Evolutionary conservation across 2,113 vertebrate genomes (phyloP).

Genomic region (Nyctereutes procyonoides): DNA sequence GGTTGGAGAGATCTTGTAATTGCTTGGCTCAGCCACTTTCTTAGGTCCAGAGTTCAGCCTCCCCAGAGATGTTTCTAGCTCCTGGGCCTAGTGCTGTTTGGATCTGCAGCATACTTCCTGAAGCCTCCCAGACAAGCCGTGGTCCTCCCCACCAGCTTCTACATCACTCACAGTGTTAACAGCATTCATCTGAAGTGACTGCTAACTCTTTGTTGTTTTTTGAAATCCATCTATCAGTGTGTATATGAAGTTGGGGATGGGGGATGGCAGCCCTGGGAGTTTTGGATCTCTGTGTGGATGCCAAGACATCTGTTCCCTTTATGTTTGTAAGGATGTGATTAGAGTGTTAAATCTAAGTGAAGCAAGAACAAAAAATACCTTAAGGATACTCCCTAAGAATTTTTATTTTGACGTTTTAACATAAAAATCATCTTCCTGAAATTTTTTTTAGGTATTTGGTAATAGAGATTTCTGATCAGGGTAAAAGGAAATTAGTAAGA

Average conservation of each 20-base stretch:
- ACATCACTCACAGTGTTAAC: neutral
- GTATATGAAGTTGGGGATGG: neutral
- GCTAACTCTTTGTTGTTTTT: neutral
- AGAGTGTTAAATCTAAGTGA: constrained; percentile 22
- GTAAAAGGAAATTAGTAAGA: constrained; percentile 39
- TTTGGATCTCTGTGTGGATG: neutral
- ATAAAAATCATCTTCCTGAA: neutral
- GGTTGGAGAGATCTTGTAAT: neutral
- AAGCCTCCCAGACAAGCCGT: neutral
- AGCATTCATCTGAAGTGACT: neutral
- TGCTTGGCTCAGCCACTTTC: neutral
- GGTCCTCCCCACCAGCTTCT: neutral
- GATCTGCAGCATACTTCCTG: neutral
- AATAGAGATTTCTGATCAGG: neutral
- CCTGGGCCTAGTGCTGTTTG: neutral
- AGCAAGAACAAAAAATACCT: neutral
- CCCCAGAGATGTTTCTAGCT: neutral
- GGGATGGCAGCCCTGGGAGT: neutral
- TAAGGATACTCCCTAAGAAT: neutral
- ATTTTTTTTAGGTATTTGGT: neutral
- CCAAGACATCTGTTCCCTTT: neutral
- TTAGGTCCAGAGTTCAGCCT: neutral
- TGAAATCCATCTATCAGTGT: neutral
- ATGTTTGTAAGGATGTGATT: constrained; percentile 8
- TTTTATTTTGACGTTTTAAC: constrained; percentile 37